Percentiles rank a stretch among this genome's conserved stretches.
These are phyloP conservation scores for Aptenodytes forsteri DNA, from an alignment of 2,113 vertebrate genomes.

Conservation along the genomic window DNA sequence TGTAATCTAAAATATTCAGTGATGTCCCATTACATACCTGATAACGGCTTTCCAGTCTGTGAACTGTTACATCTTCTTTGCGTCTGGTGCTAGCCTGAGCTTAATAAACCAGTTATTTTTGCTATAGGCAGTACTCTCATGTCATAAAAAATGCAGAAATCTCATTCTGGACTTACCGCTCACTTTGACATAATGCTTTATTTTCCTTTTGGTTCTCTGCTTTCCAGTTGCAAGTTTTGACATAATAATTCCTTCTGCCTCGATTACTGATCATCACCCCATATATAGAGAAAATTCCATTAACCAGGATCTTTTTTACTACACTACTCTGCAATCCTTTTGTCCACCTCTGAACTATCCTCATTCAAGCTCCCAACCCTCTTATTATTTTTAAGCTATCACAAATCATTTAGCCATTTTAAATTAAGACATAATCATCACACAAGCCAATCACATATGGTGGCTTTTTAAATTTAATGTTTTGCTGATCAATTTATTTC, in stretches of 20 bases:
- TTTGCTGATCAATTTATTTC: neutral
- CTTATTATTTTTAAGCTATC: neutral
- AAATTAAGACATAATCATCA: neutral
- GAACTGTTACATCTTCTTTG: neutral
- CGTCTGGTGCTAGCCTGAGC: neutral
- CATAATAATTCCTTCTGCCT: neutral
- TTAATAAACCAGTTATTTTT: conserved; percentile 23
- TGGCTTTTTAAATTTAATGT: neutral
- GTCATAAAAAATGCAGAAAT: conserved; percentile 8
- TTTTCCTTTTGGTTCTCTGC: neutral
- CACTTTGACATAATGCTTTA: neutral
- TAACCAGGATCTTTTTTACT: neutral
- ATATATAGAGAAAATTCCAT: neutral
- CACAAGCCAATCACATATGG: neutral
- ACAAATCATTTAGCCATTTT: neutral
- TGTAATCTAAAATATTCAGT: neutral
- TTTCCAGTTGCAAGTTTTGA: neutral
- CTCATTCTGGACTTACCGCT: neutral
- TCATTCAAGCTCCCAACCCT: neutral
- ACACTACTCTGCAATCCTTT: neutral
- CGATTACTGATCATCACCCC: neutral
- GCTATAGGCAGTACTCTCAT: neutral
- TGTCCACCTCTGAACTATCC: neutral
- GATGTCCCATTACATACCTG: neutral
- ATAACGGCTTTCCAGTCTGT: neutral